Evolutionary conservation across 1,140 invertebrate genomes (phyloP), one percentile per base, ranked within the genome.

Genomic region (Sinella curviseta): DNA sequence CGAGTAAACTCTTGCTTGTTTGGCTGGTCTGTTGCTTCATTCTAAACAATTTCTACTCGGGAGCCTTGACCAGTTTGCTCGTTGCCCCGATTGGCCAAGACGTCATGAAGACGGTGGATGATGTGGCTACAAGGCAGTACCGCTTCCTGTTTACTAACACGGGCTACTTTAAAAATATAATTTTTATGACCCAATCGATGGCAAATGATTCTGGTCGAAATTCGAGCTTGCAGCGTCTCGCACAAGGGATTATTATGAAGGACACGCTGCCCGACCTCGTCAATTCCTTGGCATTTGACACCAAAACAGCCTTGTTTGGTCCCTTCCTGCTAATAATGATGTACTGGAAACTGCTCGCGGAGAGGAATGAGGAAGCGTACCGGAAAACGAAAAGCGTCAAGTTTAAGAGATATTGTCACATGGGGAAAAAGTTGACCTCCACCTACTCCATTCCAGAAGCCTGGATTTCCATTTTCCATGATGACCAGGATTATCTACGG

Each of bases 31-130:
- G 8, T 31, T 74, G 70, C 34, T 34, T 31, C 31, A 14, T 74
- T 17, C 26, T 74, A 30, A 74, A 74, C 70, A 74, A 31, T 17
- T 34, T 74, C 3, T 74, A 74, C 24, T 34, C 30, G 16, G 70
- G 70, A 24, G 26, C 12, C 2, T 36, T 74, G 30, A 74, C 70
- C 3, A 33, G 70, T 36, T 36, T 74, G 30, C 31, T 74, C 26
- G 30, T 74, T 36, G 70, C 70, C 17, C 70, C 70, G 26, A 8
- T 31, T 4, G 8, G 31, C 8, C 16, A 8, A 8, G 31, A 74
- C 70, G 70, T 74, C 8, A 28, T 74, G 8, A 74, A 74, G 24
- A 74, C 30, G 2, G 31, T 74, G 3, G 70, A 74, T 17, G 70
- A 74, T 16, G 4, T 74, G 31, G 70, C 24, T 33, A 8, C 12